These are phyloP conservation scores for Aphidius gifuensis DNA, from an alignment of 1,140 invertebrate species.

Conservation along the genomic window DNA sequence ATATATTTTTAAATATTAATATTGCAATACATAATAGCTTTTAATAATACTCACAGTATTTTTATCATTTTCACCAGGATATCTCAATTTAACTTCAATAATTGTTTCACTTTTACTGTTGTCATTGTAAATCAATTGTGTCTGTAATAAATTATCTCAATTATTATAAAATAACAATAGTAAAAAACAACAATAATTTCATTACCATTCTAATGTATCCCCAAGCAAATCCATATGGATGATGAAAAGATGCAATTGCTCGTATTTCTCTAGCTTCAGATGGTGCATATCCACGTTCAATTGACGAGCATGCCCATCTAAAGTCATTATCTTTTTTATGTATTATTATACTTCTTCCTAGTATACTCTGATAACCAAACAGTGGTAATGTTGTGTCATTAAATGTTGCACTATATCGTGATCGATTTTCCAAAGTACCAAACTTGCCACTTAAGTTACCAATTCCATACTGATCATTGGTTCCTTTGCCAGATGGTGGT, in stretches of 20 bases:
- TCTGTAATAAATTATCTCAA: constrained; percentile 52
- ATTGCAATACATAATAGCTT: neutral
- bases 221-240: constrained; percentile 79
- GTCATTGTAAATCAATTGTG: constrained; percentile 83
- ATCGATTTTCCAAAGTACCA: constrained; percentile 65
- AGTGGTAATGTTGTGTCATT: constrained; percentile 84
- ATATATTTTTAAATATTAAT: neutral
- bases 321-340: constrained; percentile 65
- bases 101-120: constrained; percentile 83
- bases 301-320: constrained; percentile 80
- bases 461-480: constrained; percentile 82
- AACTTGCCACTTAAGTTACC: constrained; percentile 91
- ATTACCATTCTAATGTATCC: constrained; percentile 83
- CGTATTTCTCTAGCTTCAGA: constrained; percentile 80
- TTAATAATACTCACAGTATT: constrained; percentile 64
- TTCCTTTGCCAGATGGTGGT: constrained; percentile 65
- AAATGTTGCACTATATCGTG: constrained; percentile 59
- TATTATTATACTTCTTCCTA: constrained; percentile 86
- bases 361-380: constrained; percentile 77
- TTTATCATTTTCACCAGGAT: constrained; percentile 78
- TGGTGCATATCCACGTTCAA: constrained; percentile 82
- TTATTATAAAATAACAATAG: constrained; percentile 16
- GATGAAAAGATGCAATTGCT: constrained; percentile 88
- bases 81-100: constrained; percentile 81
- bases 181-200: neutral